Conservation (phyloP, 2,888 invertebrate species). For the Trachelus iudaicus region DNA sequence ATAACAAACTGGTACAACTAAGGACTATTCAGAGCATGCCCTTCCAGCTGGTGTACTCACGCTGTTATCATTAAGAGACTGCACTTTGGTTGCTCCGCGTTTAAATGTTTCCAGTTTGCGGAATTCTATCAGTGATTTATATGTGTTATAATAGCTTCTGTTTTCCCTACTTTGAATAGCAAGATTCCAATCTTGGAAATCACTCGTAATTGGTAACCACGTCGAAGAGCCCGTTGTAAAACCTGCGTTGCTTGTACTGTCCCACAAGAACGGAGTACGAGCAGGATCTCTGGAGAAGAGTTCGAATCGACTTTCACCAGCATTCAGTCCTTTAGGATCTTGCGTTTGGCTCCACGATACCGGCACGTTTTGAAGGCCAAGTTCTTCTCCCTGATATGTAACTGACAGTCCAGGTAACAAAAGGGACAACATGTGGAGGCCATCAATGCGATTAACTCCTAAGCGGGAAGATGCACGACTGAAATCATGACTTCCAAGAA, state of each 20-base stretch:
- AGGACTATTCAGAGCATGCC: too few relatives aligned
- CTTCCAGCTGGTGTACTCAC: neutral
- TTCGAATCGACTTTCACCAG: slow-evolving; percentile 72
- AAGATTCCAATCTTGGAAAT: slow-evolving; percentile 72
- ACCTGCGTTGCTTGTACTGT: slow-evolving; percentile 72
- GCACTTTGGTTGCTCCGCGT: slow-evolving; percentile 7
- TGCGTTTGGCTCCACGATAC: slow-evolving; percentile 73
- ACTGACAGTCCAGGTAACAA: slow-evolving; percentile 81
- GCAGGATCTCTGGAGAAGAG: slow-evolving; percentile 76
- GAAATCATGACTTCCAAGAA: slow-evolving; percentile 86
- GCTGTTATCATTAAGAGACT: neutral
- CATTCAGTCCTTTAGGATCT: slow-evolving; percentile 71
- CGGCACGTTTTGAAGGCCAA: slow-evolving; percentile 75
- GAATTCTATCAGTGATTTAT: slow-evolving; percentile 67
- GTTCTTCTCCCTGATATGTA: slow-evolving; percentile 83
- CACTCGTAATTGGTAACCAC: slow-evolving; percentile 78
- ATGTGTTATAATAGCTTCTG: slow-evolving; percentile 55
- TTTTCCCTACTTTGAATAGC: slow-evolving; percentile 67
- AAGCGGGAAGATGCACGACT: slow-evolving; percentile 76
- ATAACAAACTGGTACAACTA: rapidly evolving
- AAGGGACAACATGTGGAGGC: slow-evolving; percentile 82
- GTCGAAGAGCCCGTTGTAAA: slow-evolving; percentile 68
- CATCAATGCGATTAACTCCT: slow-evolving; percentile 75
- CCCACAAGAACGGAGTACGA: slow-evolving; percentile 87
- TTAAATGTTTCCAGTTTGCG: slow-evolving; percentile 50